Base-by-base conservation (phyloP, 2,113 vertebrate genomes). In the Fregata magnificens region DNA sequence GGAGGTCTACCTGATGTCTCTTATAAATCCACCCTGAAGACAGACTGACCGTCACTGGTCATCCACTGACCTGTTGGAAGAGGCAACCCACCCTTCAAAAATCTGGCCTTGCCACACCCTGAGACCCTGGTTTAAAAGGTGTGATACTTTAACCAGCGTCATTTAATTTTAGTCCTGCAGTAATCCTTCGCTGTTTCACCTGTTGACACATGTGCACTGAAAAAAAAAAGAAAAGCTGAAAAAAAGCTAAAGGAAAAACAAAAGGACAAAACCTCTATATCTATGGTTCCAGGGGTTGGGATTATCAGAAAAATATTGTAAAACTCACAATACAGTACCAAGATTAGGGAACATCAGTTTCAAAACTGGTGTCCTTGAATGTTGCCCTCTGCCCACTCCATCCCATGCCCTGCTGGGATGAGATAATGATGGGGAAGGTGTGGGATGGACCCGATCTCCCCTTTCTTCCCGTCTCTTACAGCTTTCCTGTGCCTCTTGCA, bases 81-180 rank as follows among this genome's bases (percentile, higher is more conserved):
- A 58, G 25, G 5, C 22, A 53, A 42, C 15, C 24, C 55, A 31
- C 22, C 44, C 36, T 38, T 13, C 31, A 82, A 69, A 86, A 72
- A 32, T 17, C 28, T 19, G 53, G 9, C 50, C 36, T 70, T 24
- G 55, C 65, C 10, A 6, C 20, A 45, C 24, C 36, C 6, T 1
- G 1, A 42, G 10, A 15, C 8, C 21, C 52, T 9, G 19, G 7
- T 38, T 63, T 38, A 20, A 62, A 55, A 66, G 36, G 11, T 2
- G 17, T 4, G 24, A 6, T 19, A 16, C 9, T 15, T 38, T 8
- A 81, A 78, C 10, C 5, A 0, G 2, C 2, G 9, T 8, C 6
- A 29, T 78, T 63, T 34, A 25, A 40, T 55, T 40, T 9, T 21
- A 16, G 25, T 40, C 50, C 73, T 52, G 19, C 7, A 21, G 28